phyloP scores from a whole-genome alignment of 2,113 vertebrate species.

The Trichechus manatus region DNA sequence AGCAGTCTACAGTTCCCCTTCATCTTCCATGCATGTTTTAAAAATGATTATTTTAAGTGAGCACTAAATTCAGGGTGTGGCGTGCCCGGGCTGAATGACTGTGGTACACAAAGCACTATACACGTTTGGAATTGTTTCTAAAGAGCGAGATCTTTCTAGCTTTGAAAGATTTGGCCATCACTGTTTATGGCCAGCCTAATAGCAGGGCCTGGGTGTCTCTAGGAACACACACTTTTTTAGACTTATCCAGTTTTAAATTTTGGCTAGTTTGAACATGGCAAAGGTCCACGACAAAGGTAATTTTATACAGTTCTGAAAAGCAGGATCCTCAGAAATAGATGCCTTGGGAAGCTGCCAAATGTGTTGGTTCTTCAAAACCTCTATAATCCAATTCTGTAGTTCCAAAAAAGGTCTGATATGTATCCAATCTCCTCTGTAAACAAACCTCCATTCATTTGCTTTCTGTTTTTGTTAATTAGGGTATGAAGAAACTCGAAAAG shows the following conservation, averaged over 20 bases:
- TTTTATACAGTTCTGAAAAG: slow-evolving; percentile 50
- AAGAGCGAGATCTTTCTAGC: slow-evolving; percentile 3
- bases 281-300: slow-evolving; percentile 9
- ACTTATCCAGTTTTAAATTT: slow-evolving; percentile 44
- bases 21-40: slow-evolving; percentile 25
- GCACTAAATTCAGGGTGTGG: neutral
- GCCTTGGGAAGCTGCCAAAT: slow-evolving; percentile 55
- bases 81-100: neutral
- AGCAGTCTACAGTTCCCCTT: neutral
- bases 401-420: slow-evolving; percentile 23
- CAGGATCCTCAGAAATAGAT: slow-evolving; percentile 64
- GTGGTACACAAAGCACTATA: neutral
- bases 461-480: slow-evolving; percentile 38
- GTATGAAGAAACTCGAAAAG: slow-evolving; percentile 47
- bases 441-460: slow-evolving; percentile 33
- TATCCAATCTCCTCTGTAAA: slow-evolving; percentile 34
- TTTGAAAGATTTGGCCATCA: neutral
- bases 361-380: slow-evolving; percentile 62
- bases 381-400: slow-evolving; percentile 49
- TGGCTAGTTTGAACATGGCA: neutral
- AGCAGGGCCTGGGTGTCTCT: neutral
- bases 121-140: neutral
- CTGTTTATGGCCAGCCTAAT: neutral
- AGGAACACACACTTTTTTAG: neutral
- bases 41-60: slow-evolving; percentile 43